Conservation (phyloP, 2,113 vertebrate species). For the Albula goreensis region DNA sequence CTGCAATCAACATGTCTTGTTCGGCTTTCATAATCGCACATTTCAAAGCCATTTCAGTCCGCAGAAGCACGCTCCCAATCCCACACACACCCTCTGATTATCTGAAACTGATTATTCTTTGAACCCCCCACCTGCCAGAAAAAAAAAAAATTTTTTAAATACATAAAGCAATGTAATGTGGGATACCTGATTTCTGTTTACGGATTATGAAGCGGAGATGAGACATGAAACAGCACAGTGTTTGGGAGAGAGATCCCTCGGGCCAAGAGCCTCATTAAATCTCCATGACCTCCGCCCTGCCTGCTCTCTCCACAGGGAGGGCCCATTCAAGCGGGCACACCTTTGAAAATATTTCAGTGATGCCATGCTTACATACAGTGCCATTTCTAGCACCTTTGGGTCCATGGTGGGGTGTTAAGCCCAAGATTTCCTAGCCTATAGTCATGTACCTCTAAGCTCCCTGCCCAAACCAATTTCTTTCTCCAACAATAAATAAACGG, state of each 20-base stretch:
- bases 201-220: background rate
- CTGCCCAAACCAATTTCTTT: background rate
- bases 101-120: background rate
- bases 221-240: background rate
- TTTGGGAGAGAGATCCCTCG: slow-evolving; percentile 2
- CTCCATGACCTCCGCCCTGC: background rate
- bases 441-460: background rate
- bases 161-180: no score
- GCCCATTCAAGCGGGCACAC: no score
- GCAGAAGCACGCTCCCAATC: no score
- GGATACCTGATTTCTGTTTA: background rate
- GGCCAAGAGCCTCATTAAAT: background rate
- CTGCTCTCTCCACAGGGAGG: background rate
- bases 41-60: slow-evolving; percentile 10
- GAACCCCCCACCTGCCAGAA: background rate
- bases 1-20: background rate
- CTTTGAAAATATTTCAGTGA: background rate
- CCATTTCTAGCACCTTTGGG: no score
- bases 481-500: background rate
- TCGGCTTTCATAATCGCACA: background rate
- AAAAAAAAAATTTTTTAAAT: background rate
- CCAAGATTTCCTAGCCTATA: background rate
- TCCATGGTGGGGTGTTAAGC: background rate
- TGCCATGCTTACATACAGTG: background rate
- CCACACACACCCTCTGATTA: background rate